These are phyloP conservation scores for Tortrix viridana DNA, from an alignment of 2,888 invertebrate genomes.

Conservation along the genomic window DNA sequence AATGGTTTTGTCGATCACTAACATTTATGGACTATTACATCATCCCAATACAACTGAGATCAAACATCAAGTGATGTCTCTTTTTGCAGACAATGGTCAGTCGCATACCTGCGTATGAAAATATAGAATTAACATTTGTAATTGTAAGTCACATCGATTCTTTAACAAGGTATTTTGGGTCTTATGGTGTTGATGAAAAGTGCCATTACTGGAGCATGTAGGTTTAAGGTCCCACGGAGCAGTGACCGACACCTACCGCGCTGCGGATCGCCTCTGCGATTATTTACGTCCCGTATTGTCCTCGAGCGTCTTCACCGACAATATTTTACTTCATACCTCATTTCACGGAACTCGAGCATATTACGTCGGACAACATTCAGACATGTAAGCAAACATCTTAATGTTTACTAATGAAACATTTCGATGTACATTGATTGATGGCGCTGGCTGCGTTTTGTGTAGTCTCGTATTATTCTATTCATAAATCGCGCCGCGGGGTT, in stretches of 20 bases:
- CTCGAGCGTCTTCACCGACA: slow-evolving; percentile 61
- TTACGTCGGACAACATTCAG: slow-evolving; percentile 72
- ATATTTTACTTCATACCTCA: slow-evolving; percentile 67
- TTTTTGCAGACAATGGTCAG: slow-evolving; percentile 50
- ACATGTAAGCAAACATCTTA: slow-evolving; percentile 84
- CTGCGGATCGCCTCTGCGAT: slow-evolving; percentile 51
- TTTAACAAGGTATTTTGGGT: slow-evolving; percentile 13
- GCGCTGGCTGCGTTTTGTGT: slow-evolving; percentile 75
- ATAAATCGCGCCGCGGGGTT: slow-evolving; percentile 75
- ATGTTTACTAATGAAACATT: slow-evolving; percentile 84
- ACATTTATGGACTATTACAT: slow-evolving; percentile 34
- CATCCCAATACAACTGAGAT: slow-evolving; percentile 32
- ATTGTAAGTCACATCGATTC: slow-evolving; percentile 17
- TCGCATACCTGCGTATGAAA: slow-evolving; percentile 42
- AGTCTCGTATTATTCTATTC: slow-evolving; percentile 76
- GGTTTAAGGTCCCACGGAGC: slow-evolving; percentile 62
- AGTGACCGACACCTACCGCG: slow-evolving; percentile 69
- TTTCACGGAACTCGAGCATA: slow-evolving; percentile 76
- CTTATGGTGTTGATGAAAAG: slow-evolving; percentile 27
- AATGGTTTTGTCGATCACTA: slow-evolving; percentile 22
- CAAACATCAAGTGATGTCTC: slow-evolving; percentile 54
- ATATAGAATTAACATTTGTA: slow-evolving; percentile 41
- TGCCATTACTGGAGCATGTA: slow-evolving; percentile 47
- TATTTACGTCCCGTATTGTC: slow-evolving; percentile 61
- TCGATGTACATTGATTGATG: slow-evolving; percentile 82